Conservation (phyloP, 2,113 vertebrate species). For the Mesoclemmys tuberculata region DNA sequence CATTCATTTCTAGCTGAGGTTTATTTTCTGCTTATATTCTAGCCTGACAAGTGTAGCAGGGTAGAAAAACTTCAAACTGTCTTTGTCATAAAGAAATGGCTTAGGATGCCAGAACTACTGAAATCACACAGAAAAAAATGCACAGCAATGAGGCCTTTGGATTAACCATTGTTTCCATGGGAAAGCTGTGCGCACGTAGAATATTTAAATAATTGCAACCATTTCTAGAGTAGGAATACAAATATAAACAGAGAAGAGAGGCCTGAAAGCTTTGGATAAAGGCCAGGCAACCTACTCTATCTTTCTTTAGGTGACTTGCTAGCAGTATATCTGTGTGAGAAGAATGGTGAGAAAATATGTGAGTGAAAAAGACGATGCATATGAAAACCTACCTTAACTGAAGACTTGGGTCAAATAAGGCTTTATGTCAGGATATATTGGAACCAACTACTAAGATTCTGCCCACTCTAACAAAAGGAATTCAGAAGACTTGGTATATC, state of each 20-base stretch:
- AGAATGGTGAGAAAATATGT: neutral
- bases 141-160: neutral
- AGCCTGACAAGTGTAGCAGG: neutral
- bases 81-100: neutral
- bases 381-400: neutral
- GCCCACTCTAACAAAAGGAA: neutral
- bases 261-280: neutral
- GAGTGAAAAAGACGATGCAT: neutral
- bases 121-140: neutral
- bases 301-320: neutral
- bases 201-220: neutral
- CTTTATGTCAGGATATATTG: neutral
- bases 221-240: neutral
- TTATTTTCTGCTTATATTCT: slow-evolving; percentile 38
- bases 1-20: slow-evolving; percentile 16
- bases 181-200: neutral
- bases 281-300: rapidly evolving
- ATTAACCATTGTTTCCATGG: rapidly evolving
- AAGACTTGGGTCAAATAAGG: neutral
- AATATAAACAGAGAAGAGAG: rapidly evolving
- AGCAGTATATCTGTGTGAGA: neutral
- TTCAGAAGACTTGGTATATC: neutral
- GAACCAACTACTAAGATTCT: neutral
- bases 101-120: neutral
- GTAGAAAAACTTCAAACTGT: neutral